phyloP scores from a whole-genome alignment of 2,797 vertebrate genomes.

The Oreochromis grahami region DNA sequence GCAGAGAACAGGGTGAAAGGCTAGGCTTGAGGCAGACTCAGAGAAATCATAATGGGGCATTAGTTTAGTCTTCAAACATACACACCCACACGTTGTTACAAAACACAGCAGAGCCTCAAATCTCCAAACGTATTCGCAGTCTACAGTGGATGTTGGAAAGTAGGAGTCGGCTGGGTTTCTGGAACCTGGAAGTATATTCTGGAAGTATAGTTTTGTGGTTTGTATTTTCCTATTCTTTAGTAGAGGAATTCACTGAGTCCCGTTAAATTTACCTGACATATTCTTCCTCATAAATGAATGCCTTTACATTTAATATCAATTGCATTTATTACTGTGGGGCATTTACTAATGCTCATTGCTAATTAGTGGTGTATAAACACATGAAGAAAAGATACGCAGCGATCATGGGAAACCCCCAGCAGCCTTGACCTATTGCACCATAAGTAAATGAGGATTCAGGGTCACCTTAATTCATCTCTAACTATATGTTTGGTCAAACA shows the following conservation, averaged over 20 bases:
- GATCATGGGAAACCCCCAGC: neutral
- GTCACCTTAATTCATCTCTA: neutral
- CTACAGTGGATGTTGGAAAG: neutral
- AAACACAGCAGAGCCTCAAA: neutral
- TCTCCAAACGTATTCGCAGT: fast-evolving
- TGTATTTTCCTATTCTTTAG: neutral
- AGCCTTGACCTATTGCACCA: neutral
- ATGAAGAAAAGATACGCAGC: neutral
- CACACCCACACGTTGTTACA: conserved; percentile 7
- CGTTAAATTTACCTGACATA: neutral
- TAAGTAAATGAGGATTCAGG: neutral
- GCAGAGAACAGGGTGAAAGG: conserved; percentile 34
- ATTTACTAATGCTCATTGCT: neutral
- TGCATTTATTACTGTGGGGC: neutral
- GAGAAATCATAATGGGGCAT: neutral
- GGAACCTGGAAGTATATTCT: neutral
- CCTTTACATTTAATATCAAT: neutral
- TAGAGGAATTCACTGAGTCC: neutral
- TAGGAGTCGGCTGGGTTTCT: neutral
- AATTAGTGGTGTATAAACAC: neutral
- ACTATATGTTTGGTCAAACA: neutral
- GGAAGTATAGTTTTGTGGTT: neutral
- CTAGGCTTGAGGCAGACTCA: neutral
- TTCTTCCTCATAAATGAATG: neutral
- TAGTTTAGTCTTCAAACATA: conserved; percentile 7